Conservation (phyloP, 2,113 vertebrate genomes). For the Melanerpes formicivorus region DNA sequence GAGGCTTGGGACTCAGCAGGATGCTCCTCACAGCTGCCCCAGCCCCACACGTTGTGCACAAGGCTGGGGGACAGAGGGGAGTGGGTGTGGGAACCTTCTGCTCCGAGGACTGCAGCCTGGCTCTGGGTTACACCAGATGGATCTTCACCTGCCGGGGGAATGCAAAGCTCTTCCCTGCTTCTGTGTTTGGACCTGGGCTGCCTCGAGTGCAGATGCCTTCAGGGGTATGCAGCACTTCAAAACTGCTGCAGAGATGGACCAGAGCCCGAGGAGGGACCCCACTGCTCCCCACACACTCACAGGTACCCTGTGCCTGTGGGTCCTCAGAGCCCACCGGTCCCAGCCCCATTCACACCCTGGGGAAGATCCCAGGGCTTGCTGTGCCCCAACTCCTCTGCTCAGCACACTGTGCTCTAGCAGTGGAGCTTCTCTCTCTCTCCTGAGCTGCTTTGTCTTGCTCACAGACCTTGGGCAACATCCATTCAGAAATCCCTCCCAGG, state of each 20-base stretch:
- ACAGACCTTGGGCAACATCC: neutral
- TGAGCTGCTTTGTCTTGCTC: neutral
- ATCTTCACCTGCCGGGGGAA: neutral
- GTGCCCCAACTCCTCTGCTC: neutral
- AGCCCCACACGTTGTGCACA: fast-evolving
- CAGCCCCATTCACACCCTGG: fast-evolving
- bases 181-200: neutral
- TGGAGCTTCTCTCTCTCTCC: neutral
- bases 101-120: neutral
- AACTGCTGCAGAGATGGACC: neutral
- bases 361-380: neutral
- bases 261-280: neutral
- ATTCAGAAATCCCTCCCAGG: neutral
- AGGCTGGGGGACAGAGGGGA: neutral
- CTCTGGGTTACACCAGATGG: neutral
- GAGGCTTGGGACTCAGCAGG: fast-evolving
- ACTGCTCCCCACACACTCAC: neutral
- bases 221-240: neutral
- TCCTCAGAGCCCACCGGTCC: neutral
- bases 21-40: neutral
- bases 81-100: neutral
- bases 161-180: neutral
- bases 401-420: neutral
- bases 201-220: neutral
- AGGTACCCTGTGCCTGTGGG: neutral